Conservation (phyloP, 2,888 invertebrate genomes). For the Linyphia triangularis region DNA sequence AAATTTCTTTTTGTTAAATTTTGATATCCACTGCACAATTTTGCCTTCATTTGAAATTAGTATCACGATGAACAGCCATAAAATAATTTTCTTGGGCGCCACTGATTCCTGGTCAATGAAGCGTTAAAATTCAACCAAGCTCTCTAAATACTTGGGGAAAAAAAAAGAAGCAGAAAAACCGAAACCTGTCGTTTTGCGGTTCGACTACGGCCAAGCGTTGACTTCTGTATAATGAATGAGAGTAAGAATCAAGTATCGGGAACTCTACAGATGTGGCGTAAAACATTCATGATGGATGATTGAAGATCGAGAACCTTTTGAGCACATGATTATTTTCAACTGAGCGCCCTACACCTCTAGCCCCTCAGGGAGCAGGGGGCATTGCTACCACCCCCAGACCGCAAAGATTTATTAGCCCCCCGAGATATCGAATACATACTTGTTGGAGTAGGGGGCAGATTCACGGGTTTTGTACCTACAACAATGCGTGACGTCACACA, state of each 20-base stretch:
- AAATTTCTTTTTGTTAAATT: too few species aligned
- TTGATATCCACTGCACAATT: too few species aligned
- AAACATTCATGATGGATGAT: slow-evolving; percentile 71
- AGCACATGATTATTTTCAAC: slow-evolving; percentile 62
- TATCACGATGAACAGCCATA: too few species aligned
- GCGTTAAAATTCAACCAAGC: too few species aligned
- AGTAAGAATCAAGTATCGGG: slow-evolving; percentile 42
- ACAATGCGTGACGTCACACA: slow-evolving; percentile 38
- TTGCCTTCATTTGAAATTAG: too few species aligned
- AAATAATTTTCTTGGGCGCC: too few species aligned
- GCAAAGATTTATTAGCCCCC: slow-evolving; percentile 72
- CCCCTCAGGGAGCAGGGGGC: slow-evolving; percentile 31
- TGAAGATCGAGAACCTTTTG: slow-evolving; percentile 66
- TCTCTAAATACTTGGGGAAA: background rate
- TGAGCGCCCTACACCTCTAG: slow-evolving; percentile 52
- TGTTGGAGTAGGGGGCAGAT: slow-evolving; percentile 4
- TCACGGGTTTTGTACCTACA: slow-evolving; percentile 27
- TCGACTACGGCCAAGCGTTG: slow-evolving; percentile 25
- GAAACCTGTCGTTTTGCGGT: slow-evolving; percentile 29
- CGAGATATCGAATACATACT: slow-evolving; percentile 26
- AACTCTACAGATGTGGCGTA: slow-evolving; percentile 68
- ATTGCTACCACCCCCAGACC: slow-evolving; percentile 33
- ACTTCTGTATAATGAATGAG: slow-evolving; percentile 68
- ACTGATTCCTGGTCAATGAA: too few species aligned
- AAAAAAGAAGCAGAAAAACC: background rate